Percentiles rank a stretch among this genome's conserved stretches.
These are phyloP conservation scores for Gymnothorax javanicus DNA, from an alignment of 2,797 vertebrate species.

Conservation along the genomic window DNA sequence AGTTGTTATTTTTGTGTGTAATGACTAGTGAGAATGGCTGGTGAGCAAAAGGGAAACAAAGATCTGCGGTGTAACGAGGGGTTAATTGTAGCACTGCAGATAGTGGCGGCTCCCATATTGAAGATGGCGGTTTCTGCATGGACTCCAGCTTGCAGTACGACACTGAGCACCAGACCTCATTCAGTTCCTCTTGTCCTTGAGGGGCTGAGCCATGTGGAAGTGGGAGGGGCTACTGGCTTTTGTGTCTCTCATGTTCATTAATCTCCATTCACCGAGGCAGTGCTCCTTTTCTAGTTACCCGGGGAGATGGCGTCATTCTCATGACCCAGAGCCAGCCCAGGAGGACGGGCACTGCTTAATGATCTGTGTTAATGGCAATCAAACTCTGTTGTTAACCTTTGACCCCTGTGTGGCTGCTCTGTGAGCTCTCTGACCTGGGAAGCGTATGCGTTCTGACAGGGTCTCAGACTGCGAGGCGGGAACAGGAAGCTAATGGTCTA, in stretches of 20 bases:
- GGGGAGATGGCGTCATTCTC: conserved; percentile 64
- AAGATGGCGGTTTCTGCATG: background rate
- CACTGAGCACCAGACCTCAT: background rate
- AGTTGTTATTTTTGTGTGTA: background rate
- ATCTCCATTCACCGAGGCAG: conserved; percentile 58
- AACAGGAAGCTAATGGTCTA: background rate
- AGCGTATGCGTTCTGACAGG: background rate
- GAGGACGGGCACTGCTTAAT: conserved; percentile 67
- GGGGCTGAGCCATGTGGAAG: conserved; percentile 57
- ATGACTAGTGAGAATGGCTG: background rate
- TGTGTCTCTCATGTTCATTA: conserved; percentile 61
- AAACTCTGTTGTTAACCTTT: conserved; percentile 64
- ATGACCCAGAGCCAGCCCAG: conserved; percentile 72
- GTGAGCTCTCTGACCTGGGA: background rate
- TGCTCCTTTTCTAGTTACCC: conserved; percentile 51
- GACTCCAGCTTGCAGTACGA: background rate
- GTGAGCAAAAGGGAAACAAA: background rate
- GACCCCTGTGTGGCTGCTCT: conserved; percentile 26
- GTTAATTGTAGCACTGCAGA: background rate
- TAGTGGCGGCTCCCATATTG: background rate
- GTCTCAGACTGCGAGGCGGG: background rate
- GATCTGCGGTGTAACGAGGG: background rate
- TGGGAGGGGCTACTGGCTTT: conserved; percentile 48
- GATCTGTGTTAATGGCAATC: conserved; percentile 69
- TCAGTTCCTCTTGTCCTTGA: conserved; percentile 46